Base-by-base conservation (phyloP, 2,113 vertebrate genomes). In the Lepisosteus oculatus region DNA sequence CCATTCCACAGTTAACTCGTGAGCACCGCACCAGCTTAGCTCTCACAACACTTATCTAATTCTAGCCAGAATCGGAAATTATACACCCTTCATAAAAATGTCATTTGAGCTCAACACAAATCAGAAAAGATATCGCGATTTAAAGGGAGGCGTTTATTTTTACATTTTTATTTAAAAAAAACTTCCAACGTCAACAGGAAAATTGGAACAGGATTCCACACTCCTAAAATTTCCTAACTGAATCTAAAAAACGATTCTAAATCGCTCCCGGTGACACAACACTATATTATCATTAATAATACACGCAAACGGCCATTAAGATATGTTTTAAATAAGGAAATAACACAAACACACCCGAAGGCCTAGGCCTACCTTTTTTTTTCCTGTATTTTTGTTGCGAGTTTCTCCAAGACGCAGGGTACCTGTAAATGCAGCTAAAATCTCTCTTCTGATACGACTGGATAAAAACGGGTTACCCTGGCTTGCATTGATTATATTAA, bases 371-470 rank as follows among this genome's bases (percentile, higher is more conserved):
- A 68, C 72, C 76, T 72, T 64, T 77, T 76, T 78, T 70, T 15
- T 74, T 9, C 9, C 5, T 71, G 67, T 75, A 81, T 74, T 81
- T 62, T 5, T 45, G 67, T 68, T 79, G 80, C 79, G 80, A 78
- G 77, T 75, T 81, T 73, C 76, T 77, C 79, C 70, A 68, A 72
- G 77, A 81, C 74, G 76, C 66, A 75, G 80, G 57, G 42, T n/a
- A 29, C 59, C 51, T 44, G 68, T 7, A 67, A 69, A 44, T 54
- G 47, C 51, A 51, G 51, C 8, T 62, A 62, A 74, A 69, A 74
- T 61, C 45, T 73, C 29, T 15, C 44, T 55, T 61, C 65, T 51
- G 29, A 68, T 68, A 47, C 65, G 43, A 63, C 47, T 42, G 51
- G 61, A 15, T 62, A 43, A 56, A 64, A 63, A 17, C 7, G 47